Percentiles rank a stretch among this genome's conserved stretches.
Evolutionary conservation across 2,797 vertebrate genomes (phyloP).

Genomic region (Echiichthys vipera): DNA sequence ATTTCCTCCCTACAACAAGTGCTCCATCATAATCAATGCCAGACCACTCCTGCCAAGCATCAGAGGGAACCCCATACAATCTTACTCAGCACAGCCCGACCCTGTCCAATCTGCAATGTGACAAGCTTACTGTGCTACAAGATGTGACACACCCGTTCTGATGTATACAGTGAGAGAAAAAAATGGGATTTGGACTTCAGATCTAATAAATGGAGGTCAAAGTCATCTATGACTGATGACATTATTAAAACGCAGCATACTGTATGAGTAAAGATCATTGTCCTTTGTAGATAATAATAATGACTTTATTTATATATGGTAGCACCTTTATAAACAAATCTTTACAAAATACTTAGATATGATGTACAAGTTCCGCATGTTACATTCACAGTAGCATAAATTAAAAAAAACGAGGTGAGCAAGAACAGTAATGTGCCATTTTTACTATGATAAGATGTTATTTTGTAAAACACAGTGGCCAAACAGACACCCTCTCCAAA

Average conservation of each 20-base stretch:
- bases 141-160: not conserved
- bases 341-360: too few species aligned
- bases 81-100: slow-evolving; percentile 45
- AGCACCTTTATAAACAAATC: too few species aligned
- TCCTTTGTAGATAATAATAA: not conserved
- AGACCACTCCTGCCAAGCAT: slow-evolving; percentile 63
- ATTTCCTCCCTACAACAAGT: slow-evolving; percentile 51
- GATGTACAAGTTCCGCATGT: too few species aligned
- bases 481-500: slow-evolving; percentile 21
- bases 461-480: slow-evolving; percentile 25
- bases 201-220: not conserved
- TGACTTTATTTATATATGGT: too few species aligned
- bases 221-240: not conserved
- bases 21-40: slow-evolving; percentile 68
- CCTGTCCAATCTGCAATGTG: slow-evolving; percentile 34
- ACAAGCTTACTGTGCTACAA: not conserved
- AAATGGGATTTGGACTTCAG: not conserved
- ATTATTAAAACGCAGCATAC: not conserved
- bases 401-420: not conserved
- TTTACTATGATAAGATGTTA: slow-evolving; percentile 10
- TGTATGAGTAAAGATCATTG: not conserved
- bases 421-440: slow-evolving; percentile 3
- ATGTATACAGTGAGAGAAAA: not conserved
- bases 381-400: not conserved
- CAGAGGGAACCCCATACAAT: slow-evolving; percentile 60